A percentile compares a stretch with the other conserved stretches of the same genome.
Evolutionary conservation across 2,113 vertebrate genomes (phyloP).

Genomic region (Climacteris rufus): DNA sequence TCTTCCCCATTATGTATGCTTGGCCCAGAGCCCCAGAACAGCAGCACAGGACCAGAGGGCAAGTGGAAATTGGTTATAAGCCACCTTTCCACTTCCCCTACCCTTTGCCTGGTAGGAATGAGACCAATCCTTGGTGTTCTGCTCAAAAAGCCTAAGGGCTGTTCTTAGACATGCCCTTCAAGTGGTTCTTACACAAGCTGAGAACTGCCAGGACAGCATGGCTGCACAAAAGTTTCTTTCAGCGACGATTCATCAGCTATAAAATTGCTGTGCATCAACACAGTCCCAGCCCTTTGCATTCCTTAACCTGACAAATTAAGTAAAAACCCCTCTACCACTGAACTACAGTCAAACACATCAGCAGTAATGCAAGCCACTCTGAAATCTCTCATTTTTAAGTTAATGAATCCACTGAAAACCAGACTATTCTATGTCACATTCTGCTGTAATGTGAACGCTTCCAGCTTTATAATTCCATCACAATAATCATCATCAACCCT

Average conservation of each 20-base stretch:
- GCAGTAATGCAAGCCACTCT: neutral
- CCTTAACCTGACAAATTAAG: neutral
- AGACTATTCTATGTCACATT: neutral
- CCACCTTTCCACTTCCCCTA: constrained; percentile 16
- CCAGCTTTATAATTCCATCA: neutral
- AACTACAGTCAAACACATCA: neutral
- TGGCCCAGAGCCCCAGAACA: constrained; percentile 7
- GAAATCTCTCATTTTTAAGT: neutral
- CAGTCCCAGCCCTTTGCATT: neutral
- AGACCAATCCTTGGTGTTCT: neutral
- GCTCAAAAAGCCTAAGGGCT: neutral
- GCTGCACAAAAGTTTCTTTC: neutral
- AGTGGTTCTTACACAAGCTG: neutral
- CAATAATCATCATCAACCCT: neutral
- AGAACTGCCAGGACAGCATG: neutral
- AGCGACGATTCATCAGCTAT: neutral
- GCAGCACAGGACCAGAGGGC: constrained; percentile 20
- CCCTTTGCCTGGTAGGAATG: neutral
- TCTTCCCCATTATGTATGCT: neutral
- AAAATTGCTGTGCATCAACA: neutral
- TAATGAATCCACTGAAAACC: neutral
- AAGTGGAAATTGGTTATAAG: constrained; percentile 12
- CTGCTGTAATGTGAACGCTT: neutral
- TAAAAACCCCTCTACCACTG: neutral
- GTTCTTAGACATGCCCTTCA: neutral